Conservation (phyloP, 2,888 invertebrate genomes). For the Drosophila flavopinicola region DNA sequence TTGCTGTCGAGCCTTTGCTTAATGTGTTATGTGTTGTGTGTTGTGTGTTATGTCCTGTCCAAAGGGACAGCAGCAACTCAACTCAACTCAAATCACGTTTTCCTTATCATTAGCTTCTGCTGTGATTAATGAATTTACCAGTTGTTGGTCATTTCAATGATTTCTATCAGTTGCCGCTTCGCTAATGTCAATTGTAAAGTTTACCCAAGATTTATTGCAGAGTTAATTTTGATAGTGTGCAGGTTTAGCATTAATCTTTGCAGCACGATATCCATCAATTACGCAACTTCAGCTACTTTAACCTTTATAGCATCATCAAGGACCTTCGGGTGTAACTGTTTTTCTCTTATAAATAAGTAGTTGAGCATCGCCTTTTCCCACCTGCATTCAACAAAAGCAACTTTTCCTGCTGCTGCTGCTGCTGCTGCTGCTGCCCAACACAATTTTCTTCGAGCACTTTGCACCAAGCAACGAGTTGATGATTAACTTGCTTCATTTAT, state of each 20-base stretch:
- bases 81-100: not conserved
- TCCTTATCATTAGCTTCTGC: not conserved
- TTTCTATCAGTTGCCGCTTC: slow-evolving; percentile 13
- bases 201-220: slow-evolving; percentile 12
- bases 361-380: slow-evolving; percentile 29
- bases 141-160: slow-evolving; percentile 14
- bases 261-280: slow-evolving; percentile 45
- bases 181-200: slow-evolving; percentile 24
- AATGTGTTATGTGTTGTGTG: slow-evolving; percentile 25
- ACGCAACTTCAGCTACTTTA: slow-evolving; percentile 10
- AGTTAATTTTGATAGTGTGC: slow-evolving; percentile 38
- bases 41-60: not conserved
- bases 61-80: not conserved
- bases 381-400: slow-evolving; percentile 30
- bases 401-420: too few species aligned
- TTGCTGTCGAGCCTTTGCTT: slow-evolving; percentile 2
- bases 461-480: slow-evolving; percentile 31
- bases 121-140: slow-evolving; percentile 42
- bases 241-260: slow-evolving; percentile 41
- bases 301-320: slow-evolving; percentile 36
- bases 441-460: slow-evolving; percentile 13
- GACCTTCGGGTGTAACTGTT: not conserved
- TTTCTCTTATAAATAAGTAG: slow-evolving; percentile 36
- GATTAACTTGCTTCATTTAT: slow-evolving; percentile 71
- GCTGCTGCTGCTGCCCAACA: slow-evolving; percentile 11